Evolutionary conservation across 2,797 vertebrate species (phyloP).

Genomic region (Phataginus tetradactyla): DNA sequence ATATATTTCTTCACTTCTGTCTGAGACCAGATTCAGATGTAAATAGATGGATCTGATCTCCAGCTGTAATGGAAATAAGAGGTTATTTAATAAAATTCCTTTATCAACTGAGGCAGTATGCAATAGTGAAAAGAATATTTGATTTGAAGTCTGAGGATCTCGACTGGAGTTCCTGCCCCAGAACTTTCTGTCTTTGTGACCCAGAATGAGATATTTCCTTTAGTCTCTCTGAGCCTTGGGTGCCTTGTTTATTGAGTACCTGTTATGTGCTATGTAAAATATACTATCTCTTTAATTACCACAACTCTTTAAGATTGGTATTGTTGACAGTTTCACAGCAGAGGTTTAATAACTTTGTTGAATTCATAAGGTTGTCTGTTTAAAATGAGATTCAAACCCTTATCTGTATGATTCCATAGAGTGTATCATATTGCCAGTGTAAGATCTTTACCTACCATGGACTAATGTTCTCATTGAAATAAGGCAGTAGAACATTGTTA

Average conservation of each 20-base stretch:
- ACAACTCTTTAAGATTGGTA: not conserved
- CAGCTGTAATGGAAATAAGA: not conserved
- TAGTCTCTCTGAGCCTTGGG: not conserved
- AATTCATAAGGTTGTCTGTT: not conserved
- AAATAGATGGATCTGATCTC: not conserved
- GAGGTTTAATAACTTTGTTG: not conserved
- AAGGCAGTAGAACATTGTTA: not conserved
- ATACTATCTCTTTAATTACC: not conserved
- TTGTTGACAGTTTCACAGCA: not conserved
- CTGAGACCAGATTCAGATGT: not conserved
- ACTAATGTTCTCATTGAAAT: not conserved
- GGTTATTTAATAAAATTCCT: not conserved
- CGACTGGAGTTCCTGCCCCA: not conserved
- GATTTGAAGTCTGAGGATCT: not conserved
- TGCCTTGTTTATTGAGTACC: not conserved
- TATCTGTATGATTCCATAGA: not conserved
- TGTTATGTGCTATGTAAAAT: not conserved
- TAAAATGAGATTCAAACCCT: not conserved
- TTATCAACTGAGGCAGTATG: not conserved
- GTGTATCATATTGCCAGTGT: not conserved
- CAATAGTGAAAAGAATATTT: not conserved
- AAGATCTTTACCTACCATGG: not conserved
- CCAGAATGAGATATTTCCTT: not conserved
- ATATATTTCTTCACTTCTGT: not conserved
- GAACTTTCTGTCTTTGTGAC: not conserved